Conservation (phyloP, 1,140 invertebrate species). For the Nasonia giraulti region DNA sequence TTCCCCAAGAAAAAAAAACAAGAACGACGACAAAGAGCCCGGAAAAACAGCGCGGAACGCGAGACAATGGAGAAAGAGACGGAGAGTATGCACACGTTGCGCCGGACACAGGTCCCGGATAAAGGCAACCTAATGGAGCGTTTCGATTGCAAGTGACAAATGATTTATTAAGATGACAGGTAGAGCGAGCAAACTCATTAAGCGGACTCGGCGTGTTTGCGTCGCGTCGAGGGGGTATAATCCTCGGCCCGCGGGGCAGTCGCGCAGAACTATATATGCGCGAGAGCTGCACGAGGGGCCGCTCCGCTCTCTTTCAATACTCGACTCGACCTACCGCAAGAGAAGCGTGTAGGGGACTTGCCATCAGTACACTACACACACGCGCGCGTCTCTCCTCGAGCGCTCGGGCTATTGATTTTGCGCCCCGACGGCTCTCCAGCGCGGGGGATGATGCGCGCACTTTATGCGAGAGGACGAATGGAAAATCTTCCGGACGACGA, state of each 20-base stretch:
- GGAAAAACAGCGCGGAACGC: background rate
- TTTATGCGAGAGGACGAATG: background rate
- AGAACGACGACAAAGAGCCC: background rate
- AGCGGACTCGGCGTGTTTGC: background rate
- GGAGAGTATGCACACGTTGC: background rate
- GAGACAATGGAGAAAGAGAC: constrained; percentile 9
- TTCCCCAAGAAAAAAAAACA: too few species aligned
- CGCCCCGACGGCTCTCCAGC: background rate
- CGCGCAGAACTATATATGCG: too few species aligned
- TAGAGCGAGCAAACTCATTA: constrained; percentile 41
- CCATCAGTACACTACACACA: background rate
- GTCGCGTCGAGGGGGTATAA: background rate
- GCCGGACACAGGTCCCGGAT: background rate
- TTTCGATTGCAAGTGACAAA: constrained; percentile 47
- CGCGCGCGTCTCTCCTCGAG: background rate
- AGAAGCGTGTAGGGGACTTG: background rate
- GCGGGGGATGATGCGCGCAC: background rate
- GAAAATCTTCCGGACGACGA: background rate
- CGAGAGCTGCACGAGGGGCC: background rate
- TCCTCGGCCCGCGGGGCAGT: too few species aligned
- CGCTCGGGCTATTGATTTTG: constrained; percentile 23
- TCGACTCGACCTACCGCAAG: background rate
- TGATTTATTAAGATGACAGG: constrained; percentile 49
- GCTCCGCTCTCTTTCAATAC: constrained; percentile 1
- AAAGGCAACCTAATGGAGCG: constrained; percentile 30